A percentile compares a stretch with the other conserved stretches of the same genome.
Evolutionary conservation across 2,888 invertebrate genomes (phyloP).

Genomic region (Campoplex capitator): DNA sequence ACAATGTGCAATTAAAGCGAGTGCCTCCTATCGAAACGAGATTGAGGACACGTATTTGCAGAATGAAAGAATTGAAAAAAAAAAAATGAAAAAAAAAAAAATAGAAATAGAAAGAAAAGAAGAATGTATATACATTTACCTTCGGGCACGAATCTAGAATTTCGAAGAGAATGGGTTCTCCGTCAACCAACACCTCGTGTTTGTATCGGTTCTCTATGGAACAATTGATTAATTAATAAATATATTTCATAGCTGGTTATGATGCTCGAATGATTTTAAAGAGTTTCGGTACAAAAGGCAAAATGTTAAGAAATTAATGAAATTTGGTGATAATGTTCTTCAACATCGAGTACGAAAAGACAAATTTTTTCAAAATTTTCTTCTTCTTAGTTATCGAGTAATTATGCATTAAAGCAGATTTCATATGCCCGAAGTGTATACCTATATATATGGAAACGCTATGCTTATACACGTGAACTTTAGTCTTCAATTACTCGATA

Average conservation of each 20-base stretch:
- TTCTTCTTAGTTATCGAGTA: no score
- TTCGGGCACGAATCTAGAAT: conserved; percentile 95
- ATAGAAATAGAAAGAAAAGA: conserved; percentile 22
- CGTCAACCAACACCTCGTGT: conserved; percentile 94
- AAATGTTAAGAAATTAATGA: no score
- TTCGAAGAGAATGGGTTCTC: conserved; percentile 95
- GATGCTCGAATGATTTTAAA: not conserved
- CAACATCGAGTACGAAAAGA: no score
- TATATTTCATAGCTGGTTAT: not conserved
- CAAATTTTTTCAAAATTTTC: no score
- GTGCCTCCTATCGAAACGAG: conserved; percentile 12
- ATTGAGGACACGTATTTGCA: conserved; percentile 30
- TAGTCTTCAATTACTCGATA: no score
- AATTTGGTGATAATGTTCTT: no score
- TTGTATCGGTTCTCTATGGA: conserved; percentile 94
- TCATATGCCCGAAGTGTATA: no score
- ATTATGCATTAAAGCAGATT: no score
- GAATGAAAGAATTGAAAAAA: not conserved
- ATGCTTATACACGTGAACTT: no score
- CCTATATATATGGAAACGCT: no score
- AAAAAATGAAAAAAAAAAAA: not conserved
- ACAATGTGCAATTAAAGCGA: conserved; percentile 20
- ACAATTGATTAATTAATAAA: conserved; percentile 72
- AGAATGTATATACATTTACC: conserved; percentile 85
- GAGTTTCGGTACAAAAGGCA: no score